Evolutionary conservation across 2,113 vertebrate species (phyloP).

Genomic region (Plotosus lineatus): DNA sequence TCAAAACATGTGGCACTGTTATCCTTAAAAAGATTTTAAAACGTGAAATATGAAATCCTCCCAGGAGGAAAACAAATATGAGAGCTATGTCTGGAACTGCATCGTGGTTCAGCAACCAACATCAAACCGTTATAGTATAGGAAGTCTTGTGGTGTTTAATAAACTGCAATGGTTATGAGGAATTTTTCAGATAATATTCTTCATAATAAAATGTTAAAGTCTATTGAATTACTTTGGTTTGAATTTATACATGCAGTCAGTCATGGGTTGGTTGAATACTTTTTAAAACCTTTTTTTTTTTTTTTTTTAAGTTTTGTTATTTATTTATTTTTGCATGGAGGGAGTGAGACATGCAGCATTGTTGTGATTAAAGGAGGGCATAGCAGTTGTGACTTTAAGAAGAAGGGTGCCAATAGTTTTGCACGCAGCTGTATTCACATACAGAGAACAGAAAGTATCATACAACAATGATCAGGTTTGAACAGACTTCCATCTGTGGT

Average conservation of each 20-base stretch:
- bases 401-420: neutral
- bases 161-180: neutral
- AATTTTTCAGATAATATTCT: too few species aligned
- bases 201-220: too few species aligned
- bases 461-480: neutral
- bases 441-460: neutral
- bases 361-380: neutral
- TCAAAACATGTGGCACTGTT: neutral
- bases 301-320: too few species aligned
- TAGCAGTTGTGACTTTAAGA: neutral
- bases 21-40: slow-evolving; percentile 1
- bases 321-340: neutral
- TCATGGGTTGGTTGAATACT: neutral
- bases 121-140: neutral
- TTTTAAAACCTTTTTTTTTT: too few species aligned
- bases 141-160: neutral
- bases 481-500: neutral
- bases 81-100: neutral
- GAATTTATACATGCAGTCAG: neutral
- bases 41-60: neutral
- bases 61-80: neutral
- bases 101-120: neutral
- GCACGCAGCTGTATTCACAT: neutral
- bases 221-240: neutral
- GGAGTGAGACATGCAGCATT: neutral